Base-by-base conservation (phyloP, 1,140 invertebrate genomes). In the Ceratina japonica region DNA sequence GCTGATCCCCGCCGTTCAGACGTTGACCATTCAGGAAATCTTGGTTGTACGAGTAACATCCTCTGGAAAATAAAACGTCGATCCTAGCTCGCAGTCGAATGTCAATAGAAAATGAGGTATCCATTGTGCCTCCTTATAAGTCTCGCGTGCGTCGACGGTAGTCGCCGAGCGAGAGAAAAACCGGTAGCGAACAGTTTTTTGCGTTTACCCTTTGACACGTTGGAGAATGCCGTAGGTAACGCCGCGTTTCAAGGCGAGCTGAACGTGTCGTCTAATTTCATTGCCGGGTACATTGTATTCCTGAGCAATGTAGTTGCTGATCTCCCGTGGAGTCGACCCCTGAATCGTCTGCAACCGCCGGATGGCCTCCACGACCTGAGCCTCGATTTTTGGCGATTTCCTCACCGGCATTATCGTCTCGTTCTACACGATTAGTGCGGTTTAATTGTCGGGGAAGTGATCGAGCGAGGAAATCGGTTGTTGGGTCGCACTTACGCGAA, bases 251-350 rank as follows among this genome's bases (percentile, higher is more conserved):
- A 92, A 81, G 2, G 91, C 90, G 2, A 91, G 20, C 12, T 89
- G 86, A 2, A 92, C 89, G 18, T 90, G 88, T 61, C 84, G 86
- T 20, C 80, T 86, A 0, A 90, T 84, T 13, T 86, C 84, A 0
- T 82, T 27, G 1, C 44, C 73, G 0, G 88, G 88, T 18, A 91
- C 66, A 16, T 90, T 80, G 70, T 91, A 91, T 66, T 91, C 87
- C 13, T 90, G 83, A 13, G 86, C 86, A 27, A 93, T 89, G 54
- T 89, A 92, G 58, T 89, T 89, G 52, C 87, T 90, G 58, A 93
- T 93, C 75, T 93, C 90, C 10, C 80, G 80, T 8, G 86, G 74
- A 10, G 90, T 91, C 5, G 91, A 91, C n/a, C 91, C 92, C 58
- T 90, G 86, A 0, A 86, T 20, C 22, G 90, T 87, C 66, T 90